A percentile compares a stretch with the other conserved stretches of the same genome.
Evolutionary conservation across 2,797 vertebrate genomes (phyloP).

Genomic region (Enteromius unitaeniatus): DNA sequence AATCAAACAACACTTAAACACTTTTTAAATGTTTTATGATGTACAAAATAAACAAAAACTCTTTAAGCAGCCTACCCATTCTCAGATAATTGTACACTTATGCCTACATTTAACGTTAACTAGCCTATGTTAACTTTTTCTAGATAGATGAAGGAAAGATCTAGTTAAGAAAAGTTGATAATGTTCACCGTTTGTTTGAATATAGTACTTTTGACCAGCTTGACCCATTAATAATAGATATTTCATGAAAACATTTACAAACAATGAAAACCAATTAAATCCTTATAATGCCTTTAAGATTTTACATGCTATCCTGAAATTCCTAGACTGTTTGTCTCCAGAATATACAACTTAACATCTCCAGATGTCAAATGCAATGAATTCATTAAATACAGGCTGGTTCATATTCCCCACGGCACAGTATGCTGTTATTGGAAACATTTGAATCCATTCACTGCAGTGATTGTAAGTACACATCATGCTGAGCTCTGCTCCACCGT

Average conservation of each 20-base stretch:
- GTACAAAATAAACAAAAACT: background rate
- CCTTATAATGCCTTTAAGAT: slow-evolving; percentile 21
- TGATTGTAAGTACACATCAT: background rate
- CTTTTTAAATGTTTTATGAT: background rate
- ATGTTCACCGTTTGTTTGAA: background rate
- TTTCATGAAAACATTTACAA: slow-evolving; percentile 1
- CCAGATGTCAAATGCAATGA: background rate
- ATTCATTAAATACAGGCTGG: slow-evolving; percentile 2
- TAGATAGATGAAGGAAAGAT: background rate
- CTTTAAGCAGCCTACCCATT: no score
- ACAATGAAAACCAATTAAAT: background rate
- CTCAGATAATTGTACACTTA: no score
- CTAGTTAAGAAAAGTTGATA: background rate
- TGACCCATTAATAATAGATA: background rate
- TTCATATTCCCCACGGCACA: background rate
- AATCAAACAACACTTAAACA: background rate
- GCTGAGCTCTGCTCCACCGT: slow-evolving; percentile 61
- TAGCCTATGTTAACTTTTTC: no score
- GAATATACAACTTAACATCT: slow-evolving; percentile 21
- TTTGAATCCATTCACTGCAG: background rate
- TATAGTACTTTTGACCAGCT: background rate
- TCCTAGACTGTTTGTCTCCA: slow-evolving; percentile 13
- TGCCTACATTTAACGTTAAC: no score
- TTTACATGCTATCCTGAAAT: background rate
- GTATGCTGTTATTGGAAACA: background rate